A percentile compares a stretch with the other conserved stretches of the same genome.
These are phyloP conservation scores for Rhynchomys soricoides DNA, from an alignment of 2,113 vertebrate genomes.

Conservation along the genomic window DNA sequence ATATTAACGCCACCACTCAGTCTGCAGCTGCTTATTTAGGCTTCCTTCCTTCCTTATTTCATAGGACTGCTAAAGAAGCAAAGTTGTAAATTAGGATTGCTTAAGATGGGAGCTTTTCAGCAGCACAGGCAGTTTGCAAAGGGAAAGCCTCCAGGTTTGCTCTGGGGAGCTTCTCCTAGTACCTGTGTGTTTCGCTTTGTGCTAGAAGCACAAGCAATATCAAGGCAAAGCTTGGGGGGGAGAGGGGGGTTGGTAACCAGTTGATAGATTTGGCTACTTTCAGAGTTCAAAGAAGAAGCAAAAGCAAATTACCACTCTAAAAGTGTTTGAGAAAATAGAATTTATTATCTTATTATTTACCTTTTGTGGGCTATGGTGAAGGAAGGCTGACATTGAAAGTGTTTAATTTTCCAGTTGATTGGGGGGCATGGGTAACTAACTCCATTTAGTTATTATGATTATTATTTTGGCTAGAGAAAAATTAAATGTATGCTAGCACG, in stretches of 20 bases:
- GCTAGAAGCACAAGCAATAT: not conserved
- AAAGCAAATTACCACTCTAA: not conserved
- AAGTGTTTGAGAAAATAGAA: not conserved
- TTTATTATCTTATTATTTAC: not conserved
- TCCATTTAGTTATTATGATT: not conserved
- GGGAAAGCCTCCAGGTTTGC: conserved; percentile 22
- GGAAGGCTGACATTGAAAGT: not conserved
- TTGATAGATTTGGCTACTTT: conserved; percentile 40
- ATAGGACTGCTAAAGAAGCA: conserved; percentile 52
- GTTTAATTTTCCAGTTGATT: conserved; percentile 14
- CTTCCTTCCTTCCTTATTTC: conserved; percentile 38
- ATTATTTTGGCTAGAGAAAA: conserved; percentile 6
- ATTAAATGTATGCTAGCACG: not conserved
- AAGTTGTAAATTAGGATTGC: conserved; percentile 53
- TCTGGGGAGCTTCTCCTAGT: not conserved
- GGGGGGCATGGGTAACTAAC: not conserved
- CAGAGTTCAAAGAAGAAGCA: conserved; percentile 70
- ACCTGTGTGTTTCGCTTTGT: conserved; percentile 10
- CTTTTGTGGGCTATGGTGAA: not conserved
- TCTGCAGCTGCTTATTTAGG: not conserved
- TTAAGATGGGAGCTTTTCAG: conserved; percentile 54
- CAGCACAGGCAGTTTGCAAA: conserved; percentile 61
- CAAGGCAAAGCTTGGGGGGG: not conserved
- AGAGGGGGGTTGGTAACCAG: not conserved
- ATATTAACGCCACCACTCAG: conserved; percentile 58